Conservation (phyloP, 2,113 vertebrate species). For the Cyanoliseus patagonus region DNA sequence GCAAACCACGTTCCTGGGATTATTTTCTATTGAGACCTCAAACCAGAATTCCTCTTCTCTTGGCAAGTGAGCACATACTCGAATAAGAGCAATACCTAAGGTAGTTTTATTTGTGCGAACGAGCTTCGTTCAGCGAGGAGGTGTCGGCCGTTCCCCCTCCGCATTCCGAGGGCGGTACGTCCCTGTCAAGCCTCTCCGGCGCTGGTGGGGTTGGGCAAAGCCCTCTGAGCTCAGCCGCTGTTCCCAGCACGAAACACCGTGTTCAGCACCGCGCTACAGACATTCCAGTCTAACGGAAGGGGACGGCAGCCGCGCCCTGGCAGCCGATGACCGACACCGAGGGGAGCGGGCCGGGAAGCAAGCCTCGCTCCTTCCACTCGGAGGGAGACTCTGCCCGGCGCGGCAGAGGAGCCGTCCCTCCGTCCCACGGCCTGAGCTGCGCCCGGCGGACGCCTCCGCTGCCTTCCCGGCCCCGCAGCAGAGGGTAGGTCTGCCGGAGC, state of each 20-base stretch:
- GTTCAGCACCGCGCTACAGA: neutral
- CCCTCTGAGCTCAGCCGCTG: neutral
- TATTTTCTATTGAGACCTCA: neutral
- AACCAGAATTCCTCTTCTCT: neutral
- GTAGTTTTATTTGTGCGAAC: neutral
- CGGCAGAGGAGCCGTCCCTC: neutral
- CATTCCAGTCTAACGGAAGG: accelerated
- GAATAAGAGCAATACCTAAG: neutral
- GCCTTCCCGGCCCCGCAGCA: too few relatives aligned
- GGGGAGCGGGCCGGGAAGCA: neutral
- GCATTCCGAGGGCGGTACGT: accelerated
- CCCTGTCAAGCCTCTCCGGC: neutral
- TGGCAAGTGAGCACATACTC: neutral
- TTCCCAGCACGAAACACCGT: neutral
- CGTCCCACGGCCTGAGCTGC: neutral
- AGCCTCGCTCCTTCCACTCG: neutral
- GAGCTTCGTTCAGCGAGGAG: neutral
- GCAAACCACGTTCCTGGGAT: neutral
- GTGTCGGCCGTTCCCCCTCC: accelerated
- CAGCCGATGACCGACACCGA: neutral
- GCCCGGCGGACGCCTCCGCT: neutral
- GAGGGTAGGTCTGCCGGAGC: neutral
- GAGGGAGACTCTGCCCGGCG: neutral
- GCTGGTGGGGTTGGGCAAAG: neutral
- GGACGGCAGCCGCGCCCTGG: neutral